phyloP scores from a whole-genome alignment of 2,113 vertebrate species.

The Todiramphus saurophagus region DNA sequence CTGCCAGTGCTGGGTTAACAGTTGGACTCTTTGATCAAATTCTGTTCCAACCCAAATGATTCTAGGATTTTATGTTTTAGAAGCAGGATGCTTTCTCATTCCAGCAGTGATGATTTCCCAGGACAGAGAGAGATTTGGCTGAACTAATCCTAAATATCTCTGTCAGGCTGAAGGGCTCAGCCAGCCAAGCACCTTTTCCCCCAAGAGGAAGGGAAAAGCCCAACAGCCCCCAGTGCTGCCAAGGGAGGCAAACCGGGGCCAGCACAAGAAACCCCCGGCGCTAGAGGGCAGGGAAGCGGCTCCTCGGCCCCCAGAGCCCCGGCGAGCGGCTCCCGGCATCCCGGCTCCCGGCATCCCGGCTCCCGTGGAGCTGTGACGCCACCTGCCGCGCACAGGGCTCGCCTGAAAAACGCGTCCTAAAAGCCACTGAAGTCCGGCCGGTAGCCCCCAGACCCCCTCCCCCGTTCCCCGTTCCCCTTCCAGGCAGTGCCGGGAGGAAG shows the following conservation, averaged over 20 bases:
- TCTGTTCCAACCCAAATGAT: not conserved
- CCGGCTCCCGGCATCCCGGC: not conserved
- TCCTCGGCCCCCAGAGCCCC: not conserved
- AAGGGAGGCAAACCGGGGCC: rapidly evolving
- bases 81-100: rapidly evolving
- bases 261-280: rapidly evolving
- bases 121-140: not conserved
- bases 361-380: slow-evolving; percentile 71
- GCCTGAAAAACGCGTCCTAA: not conserved
- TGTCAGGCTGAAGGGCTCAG: rapidly evolving
- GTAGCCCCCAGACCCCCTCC: not conserved
- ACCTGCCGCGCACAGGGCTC: slow-evolving; percentile 61
- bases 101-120: not conserved
- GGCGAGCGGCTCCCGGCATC: not conserved
- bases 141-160: not conserved
- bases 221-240: not conserved
- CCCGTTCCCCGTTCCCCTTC: too few species aligned
- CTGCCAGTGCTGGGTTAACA: not conserved
- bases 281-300: not conserved
- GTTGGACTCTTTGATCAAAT: not conserved
- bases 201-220: rapidly evolving
- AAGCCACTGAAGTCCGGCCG: not conserved
- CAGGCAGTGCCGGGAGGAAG: not conserved
- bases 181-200: rapidly evolving
- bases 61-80: not conserved